Base-by-base conservation (phyloP, 2,113 vertebrate species). In the Prietella phreatophila region DNA sequence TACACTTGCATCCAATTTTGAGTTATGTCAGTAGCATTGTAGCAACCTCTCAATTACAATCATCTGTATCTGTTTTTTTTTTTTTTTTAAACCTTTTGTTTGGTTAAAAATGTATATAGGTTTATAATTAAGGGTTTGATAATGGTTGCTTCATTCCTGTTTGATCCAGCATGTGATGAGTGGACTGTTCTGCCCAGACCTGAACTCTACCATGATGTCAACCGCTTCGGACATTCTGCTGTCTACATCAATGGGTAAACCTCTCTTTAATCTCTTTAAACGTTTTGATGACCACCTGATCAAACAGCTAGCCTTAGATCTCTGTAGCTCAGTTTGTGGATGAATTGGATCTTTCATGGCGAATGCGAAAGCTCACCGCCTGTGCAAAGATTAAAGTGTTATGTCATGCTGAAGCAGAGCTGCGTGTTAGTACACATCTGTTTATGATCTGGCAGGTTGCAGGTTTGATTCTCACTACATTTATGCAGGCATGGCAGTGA, bases 171-270 rank as follows among this genome's bases (percentile, higher is more conserved):
- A 0, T 99, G 98, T 20, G 98, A 99, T 3, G 96, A 96, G 8
- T 99, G 98, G 98, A 96, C 96, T 0, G 93, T 96, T 25, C 96
- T 99, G 71, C 97, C 96, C 50, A 96, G 94, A 65, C 98, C 97
- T 0, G 94, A 95, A 82, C 96, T 99, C 84, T 93, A 96, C 58
- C 96, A 96, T 0, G 97, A 99, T 2, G 95, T 98, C 91, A 98
- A 99, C 93, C 97, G 98, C 89, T 99, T 99, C 81, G 98, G 98
- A 22, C 98, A 99, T 91, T 97, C 98, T 0, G 97, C 98, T 0
- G 96, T 97, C 89, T 94, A 96, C 61, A 92, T 93, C 83, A 97
- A 98, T 90, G 94, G 97, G 98, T 99, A 93, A 95, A 76, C 61
- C n/a, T 47, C 42, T 47, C 42, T 47, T 47, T 22, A n/a, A 63